Evolutionary conservation across 2,113 vertebrate genomes (phyloP).

Genomic region (Etia nguti): DNA sequence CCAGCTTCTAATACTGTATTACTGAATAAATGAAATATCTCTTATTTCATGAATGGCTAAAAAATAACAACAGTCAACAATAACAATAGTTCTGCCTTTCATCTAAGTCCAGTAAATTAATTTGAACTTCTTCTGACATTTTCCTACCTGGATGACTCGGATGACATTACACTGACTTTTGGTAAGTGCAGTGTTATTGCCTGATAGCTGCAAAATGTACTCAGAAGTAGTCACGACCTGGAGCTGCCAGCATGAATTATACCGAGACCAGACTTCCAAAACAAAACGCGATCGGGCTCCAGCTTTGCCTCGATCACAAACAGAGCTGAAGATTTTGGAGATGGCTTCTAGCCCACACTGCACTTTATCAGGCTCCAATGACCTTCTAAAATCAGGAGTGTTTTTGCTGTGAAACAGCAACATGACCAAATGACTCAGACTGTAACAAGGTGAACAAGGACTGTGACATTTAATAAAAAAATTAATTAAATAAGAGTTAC

Average conservation of each 20-base stretch:
- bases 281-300: neutral
- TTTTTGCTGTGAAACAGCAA: neutral
- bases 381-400: slow-evolving; percentile 29
- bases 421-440: neutral
- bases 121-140: slow-evolving; percentile 16
- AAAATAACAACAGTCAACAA: neutral
- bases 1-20: neutral
- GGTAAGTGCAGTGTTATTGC: slow-evolving; percentile 1
- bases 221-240: neutral
- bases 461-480: neutral
- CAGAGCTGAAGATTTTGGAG: neutral
- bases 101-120: neutral
- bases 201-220: slow-evolving; percentile 4
- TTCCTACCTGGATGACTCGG: slow-evolving; percentile 22
- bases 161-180: slow-evolving; percentile 6
- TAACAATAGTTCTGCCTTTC: neutral
- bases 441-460: neutral
- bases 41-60: neutral
- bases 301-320: neutral
- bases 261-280: slow-evolving; percentile 5
- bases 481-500: neutral
- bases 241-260: slow-evolving; percentile 21
- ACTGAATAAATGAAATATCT: neutral
- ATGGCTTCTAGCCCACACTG: slow-evolving; percentile 32
- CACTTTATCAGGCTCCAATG: slow-evolving; percentile 25